Base-by-base conservation (phyloP, 64 coral and sea anemone genomes). In the Montipora sp. region DNA sequence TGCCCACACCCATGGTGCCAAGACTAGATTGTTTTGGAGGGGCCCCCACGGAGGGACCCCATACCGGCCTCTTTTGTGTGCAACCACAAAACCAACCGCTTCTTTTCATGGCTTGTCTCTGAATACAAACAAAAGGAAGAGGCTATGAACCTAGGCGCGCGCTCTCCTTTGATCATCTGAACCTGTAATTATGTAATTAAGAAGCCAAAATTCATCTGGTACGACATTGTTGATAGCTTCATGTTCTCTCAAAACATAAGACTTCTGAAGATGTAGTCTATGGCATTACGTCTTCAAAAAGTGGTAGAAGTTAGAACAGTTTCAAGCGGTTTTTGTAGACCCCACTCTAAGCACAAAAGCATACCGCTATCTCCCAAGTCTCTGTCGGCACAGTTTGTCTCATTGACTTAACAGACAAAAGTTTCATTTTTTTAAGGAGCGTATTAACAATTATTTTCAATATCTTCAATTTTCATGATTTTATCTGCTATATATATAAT, bases 161-260 rank as follows among this genome's bases (percentile, higher is more conserved):
- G 82, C 63, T 71, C 48, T 85, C 47, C 82, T 85, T 85, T 85
- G 82, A 85, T 85, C 82, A 51, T 15, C 19, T 46, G 63, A 85
- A 85, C 82, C 82, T 50, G 47, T 85, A 85, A 85, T 85, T 85
- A 85, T 85, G 44, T 85, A 48, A 85, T 85, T 85, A 85, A 71
- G 19, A 85, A 18, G 61, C 65, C 66, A 70, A 81, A 85, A 85
- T 43, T 85, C 82, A 85, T 72, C 82, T 85, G 70, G 16, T 50
- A 72, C 36, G 22, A 71, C 14, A 18, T 15, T 65, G 8, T 22
- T 14, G 2, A 47, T n/a, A 3, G 19, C 8, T 47, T 8, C 8
- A 19, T 23, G 8, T 65, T 21, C 47, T 50, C 46, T 69, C 14
- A 6, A 9, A 71, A 85, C 47, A 18, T 9, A 11, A 46, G 20